Conservation (phyloP, 2,888 invertebrate species). For the Eilema caniola region DNA sequence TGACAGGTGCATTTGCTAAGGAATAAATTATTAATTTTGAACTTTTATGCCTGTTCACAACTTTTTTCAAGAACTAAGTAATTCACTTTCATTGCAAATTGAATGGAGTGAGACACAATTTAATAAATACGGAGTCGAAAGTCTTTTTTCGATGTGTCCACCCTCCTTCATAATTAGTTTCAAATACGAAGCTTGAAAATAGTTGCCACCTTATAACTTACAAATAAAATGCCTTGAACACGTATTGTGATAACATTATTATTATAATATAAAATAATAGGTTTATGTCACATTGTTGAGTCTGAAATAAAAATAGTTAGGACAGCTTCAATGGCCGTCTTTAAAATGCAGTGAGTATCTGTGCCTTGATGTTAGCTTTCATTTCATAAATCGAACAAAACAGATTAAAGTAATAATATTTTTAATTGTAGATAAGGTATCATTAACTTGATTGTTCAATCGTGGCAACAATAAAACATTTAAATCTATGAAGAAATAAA, state of each 20-base stretch:
- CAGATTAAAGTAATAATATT: neutral
- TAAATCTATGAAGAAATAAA: conserved; percentile 2
- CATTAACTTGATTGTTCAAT: conserved; percentile 2
- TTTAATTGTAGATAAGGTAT: conserved; percentile 2
- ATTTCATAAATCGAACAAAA: conserved; percentile 18
- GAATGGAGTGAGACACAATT: neutral
- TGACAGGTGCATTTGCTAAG: neutral
- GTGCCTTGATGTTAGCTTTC: conserved; percentile 20
- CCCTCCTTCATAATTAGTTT: neutral
- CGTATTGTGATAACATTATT: conserved; percentile 73
- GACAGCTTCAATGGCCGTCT: conserved; percentile 15
- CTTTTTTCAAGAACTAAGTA: neutral
- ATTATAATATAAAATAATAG: conserved; percentile 62
- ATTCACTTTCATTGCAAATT: neutral
- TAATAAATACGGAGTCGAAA: neutral
- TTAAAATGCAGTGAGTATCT: conserved; percentile 3
- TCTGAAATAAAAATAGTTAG: conserved; percentile 28
- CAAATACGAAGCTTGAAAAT: conserved; percentile 6
- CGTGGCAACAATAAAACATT: neutral
- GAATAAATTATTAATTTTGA: neutral
- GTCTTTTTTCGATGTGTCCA: neutral
- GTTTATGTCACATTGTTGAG: conserved; percentile 47
- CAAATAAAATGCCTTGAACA: conserved; percentile 68
- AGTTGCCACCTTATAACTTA: neutral
- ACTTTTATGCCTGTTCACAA: neutral